Evolutionary conservation across 2,113 vertebrate genomes (phyloP), one percentile per base, ranked within the genome.

Genomic region (Pelecanoides urinatrix): DNA sequence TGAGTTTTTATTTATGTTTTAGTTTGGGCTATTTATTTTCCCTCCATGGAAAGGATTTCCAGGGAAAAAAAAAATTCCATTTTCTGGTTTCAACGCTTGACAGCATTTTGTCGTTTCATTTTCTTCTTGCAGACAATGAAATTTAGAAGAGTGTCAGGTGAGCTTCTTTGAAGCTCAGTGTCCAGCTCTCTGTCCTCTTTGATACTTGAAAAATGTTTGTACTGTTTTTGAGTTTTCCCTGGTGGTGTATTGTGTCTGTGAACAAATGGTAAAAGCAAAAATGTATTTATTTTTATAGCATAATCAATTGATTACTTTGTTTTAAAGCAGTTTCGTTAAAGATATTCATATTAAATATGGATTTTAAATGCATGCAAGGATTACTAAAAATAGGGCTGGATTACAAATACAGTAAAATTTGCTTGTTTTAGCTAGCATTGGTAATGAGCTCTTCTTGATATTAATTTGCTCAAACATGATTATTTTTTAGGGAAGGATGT

Each of bases 51-150:
- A 86, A 83, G 30, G 12, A 42, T 71, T 94, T 86, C 29, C n/a
- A 71, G 42, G n/a, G n/a, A n/a, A 30, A 83, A 90, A 83, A 90
- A 83, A 88, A 56, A 13, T 85, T 88, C 72, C 15, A 6, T 92
- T 88, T 93, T 86, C 75, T 86, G 4, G 6, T 79, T 86, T 92
- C 65, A 81, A 55, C 47, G 11, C 32, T 77, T 94, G 79, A 91
- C 47, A 71, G 55, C 14, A 47, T 92, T 83, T 84, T 94, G 91
- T 78, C 72, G 61, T 94, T 96, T 94, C 63, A 55, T 96, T 89
- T 94, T 67, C 25, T 76, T 94, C 55, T 77, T 84, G 26, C 72
- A 88, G 91, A 55, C 22, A 89, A 90, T 34, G 38, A 88, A 92
- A 70, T 38, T 45, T 72, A 89, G 90, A 94, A 63, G 32, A 49